Evolutionary conservation across 2,888 invertebrate genomes (phyloP), one percentile per base, ranked within the genome.

Genomic region (Chaetogeoica ovagalla): DNA sequence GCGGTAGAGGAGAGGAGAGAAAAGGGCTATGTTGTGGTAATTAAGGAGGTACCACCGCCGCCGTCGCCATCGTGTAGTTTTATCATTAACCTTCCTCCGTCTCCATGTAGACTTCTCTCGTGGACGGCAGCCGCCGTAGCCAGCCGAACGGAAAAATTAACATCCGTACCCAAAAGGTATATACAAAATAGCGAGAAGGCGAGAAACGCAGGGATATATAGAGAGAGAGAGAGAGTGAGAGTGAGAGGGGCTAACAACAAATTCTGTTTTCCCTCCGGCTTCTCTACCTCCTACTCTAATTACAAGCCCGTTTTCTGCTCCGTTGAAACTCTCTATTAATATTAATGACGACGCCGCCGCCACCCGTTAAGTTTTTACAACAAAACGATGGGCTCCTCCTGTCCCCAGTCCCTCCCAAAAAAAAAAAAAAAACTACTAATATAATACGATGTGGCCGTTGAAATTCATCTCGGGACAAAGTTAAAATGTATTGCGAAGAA

Each of bases 291-390:
- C 30, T 30, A 30, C 30, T 30, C 77, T 82, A 82, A 82, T 82
- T 82, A 82, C 81, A 81, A 52, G 82, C 72, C 81, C 81, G 83
- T 83, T 82, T 83, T 82, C 82, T 81, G 73, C 72, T 81, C 81
- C 74, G 77, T 65, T 76, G 81, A 81, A 82, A 83, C 82, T 81
- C 82, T 81, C 82, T 82, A 83, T 83, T 83, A 83, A 83, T 83
- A 83, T 82, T 83, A 83, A 83, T 83, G 77, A 70, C 48, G 52
- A 69, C 21, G 69, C 70, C 30, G 30, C 4, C 30, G 30, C 30
- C 30, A 4, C 30, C 30, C 30, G 30, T 77, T 9, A 70, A 77
- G 69, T 69, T 69, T 30, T 69, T 62, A 77, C 55, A 70, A 62
- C 52, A 62, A 77, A 77, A 70, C 39, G 60, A 77, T 62, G 69